Percentiles rank a stretch among this genome's conserved stretches.
These are phyloP conservation scores for Zenarchopterus dispar DNA, from an alignment of 2,797 vertebrate species.

Conservation along the genomic window DNA sequence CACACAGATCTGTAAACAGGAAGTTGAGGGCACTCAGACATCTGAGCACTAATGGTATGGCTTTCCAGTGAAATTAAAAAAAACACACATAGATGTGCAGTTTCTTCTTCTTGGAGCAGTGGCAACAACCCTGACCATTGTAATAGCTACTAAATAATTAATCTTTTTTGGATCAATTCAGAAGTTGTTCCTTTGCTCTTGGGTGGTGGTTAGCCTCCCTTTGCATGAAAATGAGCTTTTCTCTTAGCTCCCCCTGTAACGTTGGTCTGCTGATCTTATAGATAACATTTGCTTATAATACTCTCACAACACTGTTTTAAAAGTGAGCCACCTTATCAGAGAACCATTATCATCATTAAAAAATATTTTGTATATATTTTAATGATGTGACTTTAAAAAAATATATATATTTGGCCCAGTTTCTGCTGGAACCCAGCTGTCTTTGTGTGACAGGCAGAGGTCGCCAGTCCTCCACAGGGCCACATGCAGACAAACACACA, in stretches of 20 bases:
- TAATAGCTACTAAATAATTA: not conserved
- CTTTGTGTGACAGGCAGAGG: too few species aligned
- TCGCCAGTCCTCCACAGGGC: too few species aligned
- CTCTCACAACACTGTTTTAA: too few species aligned
- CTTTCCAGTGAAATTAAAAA: constrained; percentile 1
- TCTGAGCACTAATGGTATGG: not conserved
- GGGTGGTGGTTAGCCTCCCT: not conserved
- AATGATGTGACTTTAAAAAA: too few species aligned
- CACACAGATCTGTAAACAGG: too few species aligned
- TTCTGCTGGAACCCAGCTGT: too few species aligned
- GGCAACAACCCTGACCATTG: not conserved
- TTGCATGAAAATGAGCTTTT: not conserved
- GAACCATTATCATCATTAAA: too few species aligned
- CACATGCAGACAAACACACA: too few species aligned
- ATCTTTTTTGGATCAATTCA: not conserved
- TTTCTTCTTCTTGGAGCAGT: not conserved
- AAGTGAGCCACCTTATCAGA: too few species aligned
- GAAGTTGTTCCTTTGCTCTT: not conserved
- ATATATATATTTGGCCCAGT: too few species aligned
- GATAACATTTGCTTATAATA: too few species aligned
- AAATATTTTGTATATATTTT: too few species aligned
- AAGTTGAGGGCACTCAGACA: not conserved
- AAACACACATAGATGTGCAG: not conserved
- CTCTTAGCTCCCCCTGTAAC: not conserved
- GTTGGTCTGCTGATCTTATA: not conserved